Evolutionary conservation across 2,113 vertebrate genomes (phyloP), one percentile per base, ranked within the genome.

Genomic region (Corapipo altera): DNA sequence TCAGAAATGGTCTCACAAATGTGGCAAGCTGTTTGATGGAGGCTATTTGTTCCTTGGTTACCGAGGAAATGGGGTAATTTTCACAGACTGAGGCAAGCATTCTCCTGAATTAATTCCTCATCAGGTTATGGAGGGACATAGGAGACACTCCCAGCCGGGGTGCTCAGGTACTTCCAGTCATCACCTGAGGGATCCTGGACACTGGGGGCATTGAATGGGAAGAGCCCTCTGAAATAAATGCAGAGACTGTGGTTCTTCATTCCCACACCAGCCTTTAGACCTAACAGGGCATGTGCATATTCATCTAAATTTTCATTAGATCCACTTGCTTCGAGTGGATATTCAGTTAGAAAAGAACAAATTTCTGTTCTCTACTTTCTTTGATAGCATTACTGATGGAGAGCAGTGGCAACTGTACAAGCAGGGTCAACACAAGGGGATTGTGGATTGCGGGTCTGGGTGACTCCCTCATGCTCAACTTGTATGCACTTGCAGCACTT

Each of bases 271-370:
- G 6, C 23, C 37, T 78, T 61, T 61, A 78, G 66, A 49, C 10
- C 26, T 74, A 41, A n/a, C 0, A 0, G 27, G 48, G 57, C 33
- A 57, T 52, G 30, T 0, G 0, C 12, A n/a, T 24, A 11, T 48
- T 58, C 8, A 24, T 57, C 6, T 51, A 24, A 86, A 62, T 13
- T 39, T 20, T 59, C 33, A 24, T 41, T 41, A 55, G 19, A 15
- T 66, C 26, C 17, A 44, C 35, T 61, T 6, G 3, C 35, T 94
- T 92, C 48, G 65, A 52, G n/a, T n/a, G n/a, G 19, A 6, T 49
- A 72, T 30, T 21, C 27, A 52, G 13, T 21, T 27, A 81, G 82
- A 49, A 86, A 93, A 83, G 13, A 80, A 48, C 15, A 54, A 26
- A 66, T 52, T 67, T 76, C 44, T 87, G 10, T 59, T 75, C n/a